Conservation (phyloP, 2,797 vertebrate genomes). For the Emys orbicularis region DNA sequence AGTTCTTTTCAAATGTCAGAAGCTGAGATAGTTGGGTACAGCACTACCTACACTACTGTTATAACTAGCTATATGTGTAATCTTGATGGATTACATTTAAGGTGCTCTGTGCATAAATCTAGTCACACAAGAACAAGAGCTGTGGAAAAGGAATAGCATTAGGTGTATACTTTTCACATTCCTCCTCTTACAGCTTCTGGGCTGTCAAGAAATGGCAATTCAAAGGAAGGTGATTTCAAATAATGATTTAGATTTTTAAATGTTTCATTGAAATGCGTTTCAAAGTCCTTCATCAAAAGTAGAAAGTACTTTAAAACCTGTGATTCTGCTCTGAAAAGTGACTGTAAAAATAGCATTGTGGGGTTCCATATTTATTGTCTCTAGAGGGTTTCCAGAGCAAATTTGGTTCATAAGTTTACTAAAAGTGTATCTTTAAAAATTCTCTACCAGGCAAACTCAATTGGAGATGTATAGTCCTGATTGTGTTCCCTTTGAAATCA, state of each 20-base stretch:
- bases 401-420: constrained; percentile 25
- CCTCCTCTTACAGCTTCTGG: constrained; percentile 25
- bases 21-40: background rate
- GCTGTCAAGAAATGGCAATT: constrained; percentile 10
- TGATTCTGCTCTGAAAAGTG: background rate
- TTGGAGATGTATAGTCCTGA: constrained; percentile 28
- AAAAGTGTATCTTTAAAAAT: background rate
- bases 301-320: background rate
- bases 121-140: constrained; percentile 52
- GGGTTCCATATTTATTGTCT: background rate
- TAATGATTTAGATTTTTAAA: constrained; percentile 39
- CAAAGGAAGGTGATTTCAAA: background rate
- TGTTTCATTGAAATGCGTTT: constrained; percentile 42
- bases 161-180: constrained; percentile 50
- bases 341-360: background rate
- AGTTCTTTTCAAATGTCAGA: background rate
- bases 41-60: constrained; percentile 46
- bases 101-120: constrained; percentile 56
- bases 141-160: constrained; percentile 47
- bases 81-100: constrained; percentile 34
- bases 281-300: background rate
- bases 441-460: background rate
- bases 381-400: background rate
- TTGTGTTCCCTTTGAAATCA: constrained; percentile 42
- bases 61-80: background rate